Base-by-base conservation (phyloP, 2,888 invertebrate genomes). In the Eueremaeus valkanovi region DNA sequence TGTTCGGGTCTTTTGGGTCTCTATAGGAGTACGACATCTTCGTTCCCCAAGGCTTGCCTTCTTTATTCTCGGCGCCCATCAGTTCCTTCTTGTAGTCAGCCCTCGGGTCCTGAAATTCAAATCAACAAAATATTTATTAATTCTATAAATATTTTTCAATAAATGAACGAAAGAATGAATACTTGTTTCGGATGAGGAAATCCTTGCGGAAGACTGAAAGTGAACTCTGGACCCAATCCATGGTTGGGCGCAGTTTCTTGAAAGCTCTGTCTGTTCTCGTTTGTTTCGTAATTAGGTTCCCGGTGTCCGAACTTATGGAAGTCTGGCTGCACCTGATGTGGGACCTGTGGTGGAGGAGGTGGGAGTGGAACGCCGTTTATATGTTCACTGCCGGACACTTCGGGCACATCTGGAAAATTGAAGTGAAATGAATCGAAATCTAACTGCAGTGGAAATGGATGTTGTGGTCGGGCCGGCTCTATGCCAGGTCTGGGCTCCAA, bases 1-100 rank as follows among this genome's bases (percentile, higher is more conserved):
- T 68, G 24, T 75, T 27, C n/a, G 75, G 68, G 1, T 68, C 13
- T 27, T 68, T 70, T 5, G 75, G 75, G 31, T 75, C 75, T 21
- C 75, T 45, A 33, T 75, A 75, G 3, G 55, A 31, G 16, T 55
- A 33, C 3, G 75, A 70, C 16, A 33, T 51, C 31, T 75, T 75
- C 0, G 36, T 68, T 49, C 75, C 75, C 75, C 75, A 75, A 6
- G 75, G 75, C 21, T 68, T 75, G 0, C 75, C 75, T 11, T 75
- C 16, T 3, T 33, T 31, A 33, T 75, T 75, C n/a, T 31, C 24
- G 3, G 11, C 21, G 11, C 75, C 75, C 51, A 75, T 70, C 18
- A 55, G 16, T 21, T 55, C 55, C 29, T 58, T 68, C 21, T 68
- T 40, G 13, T 11, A 36, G 68, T 40, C 27, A 42, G 40, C 24